Evolutionary conservation across 2,888 invertebrate genomes (phyloP), one percentile per base, ranked within the genome.

Genomic region (Baccha elongata): DNA sequence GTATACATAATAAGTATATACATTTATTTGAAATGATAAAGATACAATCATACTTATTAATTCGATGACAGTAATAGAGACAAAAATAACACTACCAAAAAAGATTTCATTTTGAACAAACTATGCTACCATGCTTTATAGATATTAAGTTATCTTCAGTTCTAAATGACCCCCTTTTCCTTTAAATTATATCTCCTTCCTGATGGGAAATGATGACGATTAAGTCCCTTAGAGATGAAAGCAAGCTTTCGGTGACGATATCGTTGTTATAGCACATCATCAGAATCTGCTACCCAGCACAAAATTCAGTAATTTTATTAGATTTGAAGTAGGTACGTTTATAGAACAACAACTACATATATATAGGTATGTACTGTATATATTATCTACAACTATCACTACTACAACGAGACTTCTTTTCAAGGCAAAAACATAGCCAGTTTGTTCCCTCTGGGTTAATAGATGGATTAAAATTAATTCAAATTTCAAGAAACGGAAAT

Each of bases 401-500:
- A 32, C 8, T 32, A 32, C 29, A 32, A 32, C 8, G 1, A 15
- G 11, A 15, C 23, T n/a, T 17, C 23, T 37, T 17, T 68, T 29
- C 53, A 15, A 65, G 37, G 5, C 46, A 40, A 15, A 23, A 15
- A 42, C 53, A 48, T 48, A 35, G 40, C 53, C 48, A 40, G 58
- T 40, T 42, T 35, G n/a, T 35, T 42, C 71, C 81, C 81, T 60
- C 35, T 48, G 67, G 71, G 65, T 71, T 68, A 81, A 71, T 72
- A 67, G 81, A 81, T 60, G 71, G 81, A 81, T 81, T 81, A 75
- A 75, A 81, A 81, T 72, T 71, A 81, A 75, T 83, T 83, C 71
- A 83, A 76, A 76, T 83, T 83, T 76, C 76, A 78, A 78, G 83
- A 58, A 83, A 68, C 76, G 83, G 83, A 83, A 83, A 78, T 83